Percentiles rank a stretch among this genome's conserved stretches.
These are phyloP conservation scores for Cerastis leucographa DNA, from an alignment of 2,888 invertebrate genomes.

Conservation along the genomic window DNA sequence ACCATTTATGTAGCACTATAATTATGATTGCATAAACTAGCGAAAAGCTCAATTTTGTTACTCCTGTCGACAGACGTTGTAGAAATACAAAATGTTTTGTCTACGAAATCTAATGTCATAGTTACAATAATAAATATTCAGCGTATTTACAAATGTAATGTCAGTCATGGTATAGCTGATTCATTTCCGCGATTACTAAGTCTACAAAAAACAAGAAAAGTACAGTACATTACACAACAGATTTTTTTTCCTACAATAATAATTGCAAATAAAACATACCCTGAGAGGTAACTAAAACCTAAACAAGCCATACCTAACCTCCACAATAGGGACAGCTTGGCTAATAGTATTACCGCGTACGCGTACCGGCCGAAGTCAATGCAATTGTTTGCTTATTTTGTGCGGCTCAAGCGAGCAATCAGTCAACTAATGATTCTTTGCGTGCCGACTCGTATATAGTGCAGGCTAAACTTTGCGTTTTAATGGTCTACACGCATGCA, in stretches of 20 bases:
- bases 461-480: not conserved
- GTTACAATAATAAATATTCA: not conserved
- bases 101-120: not conserved
- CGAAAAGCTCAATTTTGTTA: not conserved
- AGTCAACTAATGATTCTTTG: not conserved
- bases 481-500: too few relatives aligned
- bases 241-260: not conserved
- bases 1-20: not conserved
- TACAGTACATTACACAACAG: not conserved
- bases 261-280: not conserved
- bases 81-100: not conserved
- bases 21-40: not conserved
- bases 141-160: not conserved
- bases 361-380: not conserved
- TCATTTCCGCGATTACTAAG: not conserved
- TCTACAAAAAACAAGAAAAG: not conserved
- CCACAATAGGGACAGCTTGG: not conserved
- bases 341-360: not conserved
- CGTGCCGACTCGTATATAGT: not conserved
- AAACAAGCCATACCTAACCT: not conserved
- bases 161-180: not conserved
- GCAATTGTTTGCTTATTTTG: not conserved
- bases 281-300: not conserved
- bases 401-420: not conserved
- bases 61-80: not conserved